Evolutionary conservation across 2,888 invertebrate genomes (phyloP).

Genomic region (Bibio marci): DNA sequence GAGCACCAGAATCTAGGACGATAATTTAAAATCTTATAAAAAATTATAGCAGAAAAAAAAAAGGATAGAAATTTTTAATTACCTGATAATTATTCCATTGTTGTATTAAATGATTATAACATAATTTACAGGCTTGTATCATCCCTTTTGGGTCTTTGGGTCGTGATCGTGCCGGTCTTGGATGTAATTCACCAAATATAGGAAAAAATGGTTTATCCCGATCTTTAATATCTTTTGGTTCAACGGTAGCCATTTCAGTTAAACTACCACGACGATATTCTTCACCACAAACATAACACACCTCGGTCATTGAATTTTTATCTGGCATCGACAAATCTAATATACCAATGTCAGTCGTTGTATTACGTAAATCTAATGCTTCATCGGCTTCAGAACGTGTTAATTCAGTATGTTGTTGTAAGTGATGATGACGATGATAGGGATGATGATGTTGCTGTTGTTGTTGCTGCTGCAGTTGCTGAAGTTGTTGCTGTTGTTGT

Average conservation of each 20-base stretch:
- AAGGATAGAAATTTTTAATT: too few relatives aligned
- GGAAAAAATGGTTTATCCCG: conserved; percentile 51
- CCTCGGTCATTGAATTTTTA: conserved; percentile 78
- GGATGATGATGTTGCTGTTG: conserved; percentile 8
- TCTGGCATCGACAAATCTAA: conserved; percentile 83
- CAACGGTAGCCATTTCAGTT: conserved; percentile 45
- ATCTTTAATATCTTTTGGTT: conserved; percentile 32
- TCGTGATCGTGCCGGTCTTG: conserved; percentile 66
- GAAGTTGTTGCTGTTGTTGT: conserved; percentile 6
- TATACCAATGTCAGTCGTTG: conserved; percentile 59
- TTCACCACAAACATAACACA: conserved; percentile 81
- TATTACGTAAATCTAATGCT: conserved; percentile 29
- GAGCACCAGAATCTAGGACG: too few relatives aligned
- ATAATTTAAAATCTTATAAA: too few relatives aligned
- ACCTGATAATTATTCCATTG: conserved; percentile 76
- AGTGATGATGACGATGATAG: conserved; percentile 11
- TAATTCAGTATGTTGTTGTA: conserved; percentile 17
- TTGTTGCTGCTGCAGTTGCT: conserved; percentile 10
- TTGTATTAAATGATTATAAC: conserved; percentile 67
- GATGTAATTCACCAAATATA: conserved; percentile 58
- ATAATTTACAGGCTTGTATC: conserved; percentile 66
- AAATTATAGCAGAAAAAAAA: too few relatives aligned
- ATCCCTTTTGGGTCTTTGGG: conserved; percentile 70
- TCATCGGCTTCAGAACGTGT: conserved; percentile 21
- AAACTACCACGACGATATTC: conserved; percentile 71